A percentile compares a stretch with the other conserved stretches of the same genome.
Conservation (phyloP, 1,140 invertebrate species). For the Trichonephila clavata region DNA sequence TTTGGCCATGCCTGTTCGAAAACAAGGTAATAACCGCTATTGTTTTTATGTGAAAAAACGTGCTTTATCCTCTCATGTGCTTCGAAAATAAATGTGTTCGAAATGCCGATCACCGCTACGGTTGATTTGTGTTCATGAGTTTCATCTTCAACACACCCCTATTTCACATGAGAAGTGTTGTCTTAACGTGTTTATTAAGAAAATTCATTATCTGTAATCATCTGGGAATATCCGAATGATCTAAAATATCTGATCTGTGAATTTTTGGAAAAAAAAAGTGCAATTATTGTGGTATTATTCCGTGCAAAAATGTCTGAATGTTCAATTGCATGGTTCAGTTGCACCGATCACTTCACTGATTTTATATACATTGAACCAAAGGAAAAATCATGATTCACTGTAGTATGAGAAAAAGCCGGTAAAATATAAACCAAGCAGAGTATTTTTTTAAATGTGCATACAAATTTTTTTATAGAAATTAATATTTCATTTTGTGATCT, state of each 20-base stretch:
- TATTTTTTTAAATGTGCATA: too few relatives aligned
- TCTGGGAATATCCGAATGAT: not conserved
- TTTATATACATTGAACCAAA: not conserved
- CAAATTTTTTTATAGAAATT: too few relatives aligned
- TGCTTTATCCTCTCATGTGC: not conserved
- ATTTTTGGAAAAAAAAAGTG: not conserved
- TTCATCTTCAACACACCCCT: conserved; percentile 48
- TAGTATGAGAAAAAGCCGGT: not conserved
- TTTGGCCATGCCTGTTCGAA: conserved; percentile 74
- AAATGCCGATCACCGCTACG: not conserved
- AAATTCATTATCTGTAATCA: not conserved
- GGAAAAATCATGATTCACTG: not conserved
- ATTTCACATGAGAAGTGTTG: not conserved
- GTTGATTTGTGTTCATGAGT: not conserved
- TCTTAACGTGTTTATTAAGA: not conserved
- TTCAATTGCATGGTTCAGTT: conserved; percentile 7
- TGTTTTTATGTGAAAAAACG: conserved; percentile 30
- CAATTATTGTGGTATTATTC: not conserved
- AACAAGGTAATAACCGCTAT: conserved; percentile 69
- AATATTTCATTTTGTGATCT: too few relatives aligned
- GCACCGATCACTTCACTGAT: not conserved
- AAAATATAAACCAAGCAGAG: not conserved
- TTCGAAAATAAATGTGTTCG: too few relatives aligned
- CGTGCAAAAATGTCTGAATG: not conserved
- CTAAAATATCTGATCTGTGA: not conserved